Evolutionary conservation across 2,888 invertebrate species (phyloP).

Genomic region (Carterocephalus palaemon): DNA sequence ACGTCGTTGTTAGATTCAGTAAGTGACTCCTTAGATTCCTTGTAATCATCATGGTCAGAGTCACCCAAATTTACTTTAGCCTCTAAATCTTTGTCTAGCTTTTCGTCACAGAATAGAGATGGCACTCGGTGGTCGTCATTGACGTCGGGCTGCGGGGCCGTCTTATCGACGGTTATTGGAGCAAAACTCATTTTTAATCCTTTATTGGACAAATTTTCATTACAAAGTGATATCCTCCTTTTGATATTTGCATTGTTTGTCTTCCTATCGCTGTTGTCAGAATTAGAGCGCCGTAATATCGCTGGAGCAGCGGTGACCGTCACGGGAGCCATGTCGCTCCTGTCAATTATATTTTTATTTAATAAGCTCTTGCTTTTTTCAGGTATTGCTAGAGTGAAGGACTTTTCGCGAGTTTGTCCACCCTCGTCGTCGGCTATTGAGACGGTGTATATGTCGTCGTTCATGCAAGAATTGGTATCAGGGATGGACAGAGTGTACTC

Average conservation of each 20-base stretch:
- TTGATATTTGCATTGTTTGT: slow-evolving; percentile 55
- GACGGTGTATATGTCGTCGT: slow-evolving; percentile 75
- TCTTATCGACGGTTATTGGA: slow-evolving; percentile 39
- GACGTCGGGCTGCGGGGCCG: slow-evolving; percentile 43
- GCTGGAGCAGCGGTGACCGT: slow-evolving; percentile 67
- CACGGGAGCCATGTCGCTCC: slow-evolving; percentile 49
- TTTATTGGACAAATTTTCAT: slow-evolving; percentile 58
- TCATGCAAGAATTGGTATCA: slow-evolving; percentile 73
- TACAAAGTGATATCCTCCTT: slow-evolving; percentile 66
- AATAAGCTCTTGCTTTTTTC: slow-evolving; percentile 70
- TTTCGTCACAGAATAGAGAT: slow-evolving; percentile 73
- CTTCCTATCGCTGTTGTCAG: slow-evolving; percentile 70
- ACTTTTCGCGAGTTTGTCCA: slow-evolving; percentile 57
- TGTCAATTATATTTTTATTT: slow-evolving; percentile 59
- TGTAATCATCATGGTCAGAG: slow-evolving; percentile 61
- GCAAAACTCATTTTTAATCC: slow-evolving; percentile 42
- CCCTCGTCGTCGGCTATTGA: slow-evolving; percentile 74
- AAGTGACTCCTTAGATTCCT: slow-evolving; percentile 41
- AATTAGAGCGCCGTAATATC: slow-evolving; percentile 70
- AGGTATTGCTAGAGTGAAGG: slow-evolving; percentile 69
- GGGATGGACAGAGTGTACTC: slow-evolving; percentile 74
- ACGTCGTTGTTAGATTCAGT: slow-evolving; percentile 36
- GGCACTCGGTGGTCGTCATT: slow-evolving; percentile 71
- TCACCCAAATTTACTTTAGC: slow-evolving; percentile 53
- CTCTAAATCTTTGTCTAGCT: slow-evolving; percentile 68